Percentiles rank a stretch among this genome's conserved stretches.
Evolutionary conservation across 1,140 invertebrate genomes (phyloP).

Genomic region (Bombus turneri): DNA sequence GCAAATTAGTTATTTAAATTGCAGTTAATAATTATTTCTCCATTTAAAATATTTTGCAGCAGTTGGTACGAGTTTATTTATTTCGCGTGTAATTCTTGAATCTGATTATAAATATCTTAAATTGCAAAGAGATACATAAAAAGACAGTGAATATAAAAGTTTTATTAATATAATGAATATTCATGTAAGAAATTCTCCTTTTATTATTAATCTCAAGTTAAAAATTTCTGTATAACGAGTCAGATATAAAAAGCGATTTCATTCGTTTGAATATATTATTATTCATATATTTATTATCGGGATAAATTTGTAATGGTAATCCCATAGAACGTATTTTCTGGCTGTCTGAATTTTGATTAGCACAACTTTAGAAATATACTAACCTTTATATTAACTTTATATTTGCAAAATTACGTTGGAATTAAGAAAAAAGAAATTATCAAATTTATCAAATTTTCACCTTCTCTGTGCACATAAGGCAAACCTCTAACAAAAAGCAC

Average conservation of each 20-base stretch:
- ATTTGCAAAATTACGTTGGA: neutral
- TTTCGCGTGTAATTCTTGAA: neutral
- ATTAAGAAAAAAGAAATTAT: neutral
- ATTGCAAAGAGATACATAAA: neutral
- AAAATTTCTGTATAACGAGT: neutral
- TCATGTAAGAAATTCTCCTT: neutral
- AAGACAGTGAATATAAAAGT: no score
- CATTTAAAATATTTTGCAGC: neutral
- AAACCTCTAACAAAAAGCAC: conserved; percentile 32
- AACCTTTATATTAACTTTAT: neutral
- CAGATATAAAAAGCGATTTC: neutral
- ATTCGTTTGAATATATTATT: neutral
- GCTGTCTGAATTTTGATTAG: neutral
- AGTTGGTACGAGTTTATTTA: neutral
- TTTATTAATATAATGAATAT: neutral
- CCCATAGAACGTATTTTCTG: neutral
- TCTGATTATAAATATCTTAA: neutral
- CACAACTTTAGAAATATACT: no score
- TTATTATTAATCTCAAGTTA: neutral
- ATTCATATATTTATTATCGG: neutral
- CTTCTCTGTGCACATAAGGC: neutral
- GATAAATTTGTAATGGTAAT: no score
- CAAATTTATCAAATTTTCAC: neutral
- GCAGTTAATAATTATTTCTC: neutral
- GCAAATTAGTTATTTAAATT: neutral